A percentile compares a stretch with the other conserved stretches of the same genome.
phyloP scores from a whole-genome alignment of 2,888 invertebrate species.

The Andrena trimmerana region DNA sequence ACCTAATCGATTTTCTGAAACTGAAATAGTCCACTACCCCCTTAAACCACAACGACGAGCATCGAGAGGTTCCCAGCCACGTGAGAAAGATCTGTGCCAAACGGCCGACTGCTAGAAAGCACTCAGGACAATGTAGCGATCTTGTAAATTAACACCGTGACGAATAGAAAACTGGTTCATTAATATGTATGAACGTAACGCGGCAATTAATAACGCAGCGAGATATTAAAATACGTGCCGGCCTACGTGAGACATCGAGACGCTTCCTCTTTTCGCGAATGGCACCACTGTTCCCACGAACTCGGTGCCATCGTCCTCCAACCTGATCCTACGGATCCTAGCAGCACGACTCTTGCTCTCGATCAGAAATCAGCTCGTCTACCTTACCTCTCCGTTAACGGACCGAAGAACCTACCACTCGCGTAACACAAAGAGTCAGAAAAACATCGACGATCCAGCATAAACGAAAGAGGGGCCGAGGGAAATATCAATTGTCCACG shows the following conservation, averaged over 20 bases:
- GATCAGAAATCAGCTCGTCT: too few species aligned
- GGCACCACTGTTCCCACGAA: neutral
- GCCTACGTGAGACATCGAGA: neutral
- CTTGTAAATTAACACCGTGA: constrained; percentile 55
- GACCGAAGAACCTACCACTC: too few species aligned
- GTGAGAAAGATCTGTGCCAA: constrained; percentile 41
- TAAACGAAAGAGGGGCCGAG: neutral
- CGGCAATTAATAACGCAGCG: constrained; percentile 7
- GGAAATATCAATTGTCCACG: neutral
- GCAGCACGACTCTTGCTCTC: too few species aligned
- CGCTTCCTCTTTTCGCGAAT: constrained; percentile 4
- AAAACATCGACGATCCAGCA: neutral
- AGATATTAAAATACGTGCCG: neutral
- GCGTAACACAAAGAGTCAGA: too few species aligned
- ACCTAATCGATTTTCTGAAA: too few species aligned
- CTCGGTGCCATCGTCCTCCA: neutral
- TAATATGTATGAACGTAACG: constrained; percentile 52
- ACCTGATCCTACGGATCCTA: too few species aligned
- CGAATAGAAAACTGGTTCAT: constrained; percentile 49
- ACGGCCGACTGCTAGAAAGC: constrained; percentile 29
- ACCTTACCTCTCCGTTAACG: too few species aligned
- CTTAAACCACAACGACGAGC: too few species aligned
- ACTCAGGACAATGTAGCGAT: constrained; percentile 46
- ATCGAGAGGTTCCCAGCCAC: neutral
- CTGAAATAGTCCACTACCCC: too few species aligned